Evolutionary conservation across 2,888 invertebrate species (phyloP), one percentile per base, ranked within the genome.

Genomic region (Agrochola circellaris): DNA sequence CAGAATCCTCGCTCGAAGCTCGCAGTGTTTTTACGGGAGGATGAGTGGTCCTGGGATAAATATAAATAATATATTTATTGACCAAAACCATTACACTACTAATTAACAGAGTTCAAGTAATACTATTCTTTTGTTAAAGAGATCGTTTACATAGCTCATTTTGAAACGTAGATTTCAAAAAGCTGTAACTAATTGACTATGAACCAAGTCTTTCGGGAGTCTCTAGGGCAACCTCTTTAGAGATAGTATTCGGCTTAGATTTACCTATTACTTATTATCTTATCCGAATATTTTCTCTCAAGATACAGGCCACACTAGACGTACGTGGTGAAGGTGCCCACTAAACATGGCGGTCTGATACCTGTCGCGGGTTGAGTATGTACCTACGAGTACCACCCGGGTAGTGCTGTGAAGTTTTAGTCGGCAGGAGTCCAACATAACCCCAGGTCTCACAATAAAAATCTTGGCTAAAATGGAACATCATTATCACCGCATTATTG

Each of bases 161-260:
- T 38, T 38, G 9, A 38, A 64, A 64, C 17, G n/a, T n/a, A 64
- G 17, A n/a, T 64, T 64, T 64, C n/a, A 38, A 38, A 64, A 64
- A 38, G 38, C 38, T 17, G 38, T 38, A n/a, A 64, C 15, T 15
- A 8, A n/a, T 38, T 64, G 15, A 38, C 9, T 38, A 64, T 26
- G 26, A 48, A 15, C 23, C 20, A 4, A 13, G 66, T 11, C 42
- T 42, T 11, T 42, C 11, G 38, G 38, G 1, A 9, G 38, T 9
- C 38, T 38, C 26, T 38, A n/a, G n/a, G 8, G 6, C n/a, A 56
- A 56, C 56, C 56, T 56, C 13, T 56, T 54, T n/a, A 54, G 54
- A 54, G 4, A 9, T 13, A 42, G 15, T 60, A 30, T 30, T 56
- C n/a, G n/a, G n/a, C n/a, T 56, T 34, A n/a, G 30, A 71, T n/a